Conservation (phyloP, 2,888 invertebrate species). For the Tachystola acroxantha region DNA sequence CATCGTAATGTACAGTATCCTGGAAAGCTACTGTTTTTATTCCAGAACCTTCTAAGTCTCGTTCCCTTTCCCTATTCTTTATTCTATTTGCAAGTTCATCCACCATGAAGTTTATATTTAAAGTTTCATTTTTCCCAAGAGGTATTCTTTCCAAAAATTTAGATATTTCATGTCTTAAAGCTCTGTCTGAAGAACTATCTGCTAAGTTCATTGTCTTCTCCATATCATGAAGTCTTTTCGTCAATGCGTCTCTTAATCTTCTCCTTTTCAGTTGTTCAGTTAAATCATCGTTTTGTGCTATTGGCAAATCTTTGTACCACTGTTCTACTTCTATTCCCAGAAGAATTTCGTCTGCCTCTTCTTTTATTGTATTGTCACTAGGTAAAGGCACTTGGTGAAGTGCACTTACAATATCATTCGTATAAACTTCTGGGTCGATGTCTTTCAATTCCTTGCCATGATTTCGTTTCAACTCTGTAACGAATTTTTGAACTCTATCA, state of each 20-base stretch:
- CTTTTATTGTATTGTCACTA: conserved; percentile 30
- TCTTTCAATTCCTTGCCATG: conserved; percentile 28
- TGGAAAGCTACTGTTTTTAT: conserved; percentile 28
- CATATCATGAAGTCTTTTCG: conserved; percentile 39
- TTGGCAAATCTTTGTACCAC: conserved; percentile 49
- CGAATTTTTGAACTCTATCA: conserved; percentile 29
- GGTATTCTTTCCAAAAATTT: conserved; percentile 33
- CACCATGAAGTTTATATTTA: conserved; percentile 34
- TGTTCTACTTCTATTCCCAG: conserved; percentile 46
- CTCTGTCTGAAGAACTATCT: conserved; percentile 20
- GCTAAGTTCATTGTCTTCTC: conserved; percentile 20
- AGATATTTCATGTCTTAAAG: conserved; percentile 33
- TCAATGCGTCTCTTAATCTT: conserved; percentile 34
- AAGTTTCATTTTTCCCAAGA: conserved; percentile 20
- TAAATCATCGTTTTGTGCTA: conserved; percentile 21
- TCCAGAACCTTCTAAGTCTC: neutral
- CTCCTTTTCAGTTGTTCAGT: conserved; percentile 27
- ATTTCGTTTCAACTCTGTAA: conserved; percentile 32
- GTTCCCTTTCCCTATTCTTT: conserved; percentile 24
- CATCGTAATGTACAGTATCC: conserved; percentile 25
- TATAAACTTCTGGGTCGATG: conserved; percentile 25
- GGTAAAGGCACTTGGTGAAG: conserved; percentile 48
- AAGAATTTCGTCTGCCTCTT: conserved; percentile 48
- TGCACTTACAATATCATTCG: conserved; percentile 34
- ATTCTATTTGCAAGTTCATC: conserved; percentile 44